Evolutionary conservation across 2,797 vertebrate species (phyloP).

Genomic region (Macropodus opercularis): DNA sequence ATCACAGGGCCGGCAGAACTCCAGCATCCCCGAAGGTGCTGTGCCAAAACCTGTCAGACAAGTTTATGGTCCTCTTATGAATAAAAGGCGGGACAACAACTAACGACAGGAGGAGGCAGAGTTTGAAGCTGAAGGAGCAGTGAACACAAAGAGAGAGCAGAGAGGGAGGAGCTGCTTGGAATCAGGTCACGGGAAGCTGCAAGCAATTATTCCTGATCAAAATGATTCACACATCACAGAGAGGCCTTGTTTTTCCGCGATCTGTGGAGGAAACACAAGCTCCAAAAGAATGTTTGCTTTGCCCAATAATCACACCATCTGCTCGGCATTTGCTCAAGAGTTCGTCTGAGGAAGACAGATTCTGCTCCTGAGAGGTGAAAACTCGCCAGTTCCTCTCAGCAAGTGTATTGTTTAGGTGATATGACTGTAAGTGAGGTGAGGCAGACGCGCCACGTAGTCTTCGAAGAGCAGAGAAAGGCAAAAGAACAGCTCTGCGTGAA

Average conservation of each 20-base stretch:
- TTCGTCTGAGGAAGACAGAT: constrained; percentile 39
- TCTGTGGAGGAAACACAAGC: constrained; percentile 34
- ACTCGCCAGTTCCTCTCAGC: constrained; percentile 38
- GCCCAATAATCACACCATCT: constrained; percentile 65
- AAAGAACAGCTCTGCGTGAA: constrained; percentile 36
- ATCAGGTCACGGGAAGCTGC: constrained; percentile 41
- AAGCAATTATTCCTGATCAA: constrained; percentile 20
- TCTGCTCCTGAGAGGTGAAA: constrained; percentile 57
- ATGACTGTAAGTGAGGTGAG: constrained; percentile 57
- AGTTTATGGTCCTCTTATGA: constrained; percentile 41
- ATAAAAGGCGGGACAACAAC: constrained; percentile 31
- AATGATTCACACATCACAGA: constrained; percentile 38
- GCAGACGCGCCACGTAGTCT: constrained; percentile 27
- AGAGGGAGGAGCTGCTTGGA: constrained; percentile 29
- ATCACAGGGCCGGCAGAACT: constrained; percentile 26
- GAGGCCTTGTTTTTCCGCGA: constrained; percentile 23
- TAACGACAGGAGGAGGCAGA: constrained; percentile 21
- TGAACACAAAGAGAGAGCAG: not conserved
- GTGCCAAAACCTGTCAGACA: constrained; percentile 24
- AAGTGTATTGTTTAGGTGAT: constrained; percentile 55
- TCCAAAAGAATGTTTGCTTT: constrained; percentile 65
- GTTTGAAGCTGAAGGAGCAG: not conserved
- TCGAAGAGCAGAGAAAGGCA: constrained; percentile 23
- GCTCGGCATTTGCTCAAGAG: constrained; percentile 60
- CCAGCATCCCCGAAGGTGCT: not conserved